Evolutionary conservation across 2,797 vertebrate species (phyloP), one percentile per base, ranked within the genome.

Genomic region (Pseudochromis fuscus): DNA sequence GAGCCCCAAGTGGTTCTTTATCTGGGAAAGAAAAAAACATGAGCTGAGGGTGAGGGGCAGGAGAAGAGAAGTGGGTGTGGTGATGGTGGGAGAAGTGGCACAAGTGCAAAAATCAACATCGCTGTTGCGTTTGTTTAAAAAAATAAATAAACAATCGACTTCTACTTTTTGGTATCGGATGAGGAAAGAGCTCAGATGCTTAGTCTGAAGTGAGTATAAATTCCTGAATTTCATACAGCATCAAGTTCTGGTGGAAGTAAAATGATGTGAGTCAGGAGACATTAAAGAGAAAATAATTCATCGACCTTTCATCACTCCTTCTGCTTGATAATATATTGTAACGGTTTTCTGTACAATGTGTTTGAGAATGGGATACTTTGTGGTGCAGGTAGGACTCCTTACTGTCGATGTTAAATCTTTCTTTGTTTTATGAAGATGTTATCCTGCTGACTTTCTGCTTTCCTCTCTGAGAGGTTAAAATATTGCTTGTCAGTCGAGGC

Each of bases 1-100:
- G 65, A 82, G 73, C 76, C 82, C 89, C 80, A 79, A 90, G 82
- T 85, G 65, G 70, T 88, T 90, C 82, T 86, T 88, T 82, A 85
- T 88, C 81, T 67, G 62, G 64, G 67, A 57, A 42, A 62, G 16
- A 1, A 5, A 49, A 44, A 59, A 61, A 33, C 46, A 25, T n/a
- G n/a, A 16, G 10, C 37, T 28, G 16, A n/a, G 35, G 38, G 40
- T 48, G 38, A 19, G 8, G 27, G 28, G n/a, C 19, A 30, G 48
- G 42, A 48, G 42, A 55, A 27, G 60, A 58, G 59, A 48, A 61
- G 53, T 68, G 60, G 61, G 55, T 48, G 69, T 73, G 72, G 44
- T 52, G 44, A 62, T 57, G 66, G 65, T 1, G 1, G 38, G 49
- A 68, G 56, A 1, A n/a, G n/a, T n/a, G n/a, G 60, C 61, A 68